These are phyloP conservation scores for Lamellibrachia satsuma DNA, from an alignment of 2,888 invertebrate species.

Conservation along the genomic window DNA sequence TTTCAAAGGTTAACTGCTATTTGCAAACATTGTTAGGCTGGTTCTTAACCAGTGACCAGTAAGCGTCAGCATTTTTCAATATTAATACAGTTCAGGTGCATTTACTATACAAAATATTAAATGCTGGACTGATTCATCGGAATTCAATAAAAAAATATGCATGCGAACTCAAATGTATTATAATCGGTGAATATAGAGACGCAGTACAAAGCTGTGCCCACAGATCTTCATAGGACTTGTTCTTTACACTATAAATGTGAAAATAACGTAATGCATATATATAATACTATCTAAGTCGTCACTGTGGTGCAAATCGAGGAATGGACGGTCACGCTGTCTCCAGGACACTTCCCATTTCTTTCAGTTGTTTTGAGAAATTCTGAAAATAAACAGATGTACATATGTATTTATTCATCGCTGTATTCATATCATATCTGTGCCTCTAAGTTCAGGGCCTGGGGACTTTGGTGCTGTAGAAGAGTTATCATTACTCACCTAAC, in stretches of 20 bases:
- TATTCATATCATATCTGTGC: too few relatives aligned
- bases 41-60: background rate
- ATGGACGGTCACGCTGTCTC: slow-evolving; percentile 45
- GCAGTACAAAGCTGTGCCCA: background rate
- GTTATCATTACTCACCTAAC: background rate
- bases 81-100: background rate
- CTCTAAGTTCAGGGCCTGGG: background rate
- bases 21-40: background rate
- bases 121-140: background rate
- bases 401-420: background rate
- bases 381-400: slow-evolving; percentile 40
- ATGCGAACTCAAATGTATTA: background rate
- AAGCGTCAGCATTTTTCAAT: background rate
- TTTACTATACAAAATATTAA: background rate
- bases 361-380: slow-evolving; percentile 52
- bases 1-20: background rate
- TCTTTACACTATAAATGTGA: background rate
- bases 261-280: background rate
- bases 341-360: slow-evolving; percentile 48
- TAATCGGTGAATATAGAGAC: background rate
- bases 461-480: background rate
- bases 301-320: background rate
- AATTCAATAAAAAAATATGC: background rate
- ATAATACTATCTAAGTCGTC: background rate
- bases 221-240: background rate